Evolutionary conservation across 2,888 invertebrate genomes (phyloP).

Genomic region (Ceratothoa steindachneri): DNA sequence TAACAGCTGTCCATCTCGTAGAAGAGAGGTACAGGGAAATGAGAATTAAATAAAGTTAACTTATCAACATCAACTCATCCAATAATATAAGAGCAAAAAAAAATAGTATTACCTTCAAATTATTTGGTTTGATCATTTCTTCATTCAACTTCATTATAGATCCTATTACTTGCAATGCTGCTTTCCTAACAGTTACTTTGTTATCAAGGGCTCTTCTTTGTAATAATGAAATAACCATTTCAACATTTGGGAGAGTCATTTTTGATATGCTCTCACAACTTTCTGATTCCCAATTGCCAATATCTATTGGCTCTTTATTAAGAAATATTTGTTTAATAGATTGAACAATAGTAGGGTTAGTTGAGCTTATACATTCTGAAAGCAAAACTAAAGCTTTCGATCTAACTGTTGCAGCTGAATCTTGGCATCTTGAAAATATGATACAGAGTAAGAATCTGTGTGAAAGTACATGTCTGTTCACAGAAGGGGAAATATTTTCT

Average conservation of each 20-base stretch:
- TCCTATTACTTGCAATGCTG: constrained; percentile 55
- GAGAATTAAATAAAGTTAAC: no score
- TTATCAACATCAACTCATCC: no score
- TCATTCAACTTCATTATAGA: constrained; percentile 52
- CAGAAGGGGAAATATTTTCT: constrained; percentile 17
- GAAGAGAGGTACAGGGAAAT: no score
- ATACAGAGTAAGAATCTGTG: constrained; percentile 56
- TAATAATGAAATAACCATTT: constrained; percentile 53
- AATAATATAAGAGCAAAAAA: no score
- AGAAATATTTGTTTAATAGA: constrained; percentile 49
- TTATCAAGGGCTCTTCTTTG: constrained; percentile 56
- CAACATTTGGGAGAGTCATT: constrained; percentile 35
- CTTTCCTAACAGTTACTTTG: constrained; percentile 59
- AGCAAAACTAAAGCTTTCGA: constrained; percentile 62
- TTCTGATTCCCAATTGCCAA: not conserved
- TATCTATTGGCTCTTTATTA: constrained; percentile 14
- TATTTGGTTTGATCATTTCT: constrained; percentile 47
- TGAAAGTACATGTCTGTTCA: constrained; percentile 43
- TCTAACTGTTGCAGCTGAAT: constrained; percentile 61
- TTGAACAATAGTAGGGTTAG: constrained; percentile 43
- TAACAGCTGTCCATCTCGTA: no score
- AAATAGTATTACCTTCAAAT: constrained; percentile 49
- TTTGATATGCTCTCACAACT: not conserved
- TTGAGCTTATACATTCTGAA: constrained; percentile 55
- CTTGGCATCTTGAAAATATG: constrained; percentile 58